These are phyloP conservation scores for Clarias macrocephalus DNA, from an alignment of 2,113 vertebrate species.

Conservation along the genomic window DNA sequence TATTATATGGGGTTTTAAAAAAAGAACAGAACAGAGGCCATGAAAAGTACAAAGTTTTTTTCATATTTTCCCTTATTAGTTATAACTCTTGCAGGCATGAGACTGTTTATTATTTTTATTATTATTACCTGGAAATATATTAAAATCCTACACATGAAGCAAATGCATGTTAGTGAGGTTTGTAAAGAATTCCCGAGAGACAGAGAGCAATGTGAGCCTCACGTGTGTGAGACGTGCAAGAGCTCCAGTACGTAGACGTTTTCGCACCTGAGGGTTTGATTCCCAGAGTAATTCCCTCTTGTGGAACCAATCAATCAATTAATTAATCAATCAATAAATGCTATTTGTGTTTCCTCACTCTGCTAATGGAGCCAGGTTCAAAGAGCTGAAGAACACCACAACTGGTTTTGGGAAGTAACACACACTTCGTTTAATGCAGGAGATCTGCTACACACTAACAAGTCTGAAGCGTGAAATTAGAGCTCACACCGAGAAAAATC, in stretches of 20 bases:
- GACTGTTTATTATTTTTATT: not conserved
- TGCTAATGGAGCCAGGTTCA: not conserved
- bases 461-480: not conserved
- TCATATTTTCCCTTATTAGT: not conserved
- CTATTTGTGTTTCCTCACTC: not conserved
- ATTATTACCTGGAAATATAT: not conserved
- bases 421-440: not conserved
- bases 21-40: not conserved
- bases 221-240: not conserved
- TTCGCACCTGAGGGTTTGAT: conserved; percentile 4
- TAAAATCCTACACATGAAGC: not conserved
- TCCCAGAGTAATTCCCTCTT: not conserved
- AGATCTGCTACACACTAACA: not conserved
- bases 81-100: not conserved
- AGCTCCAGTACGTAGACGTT: not conserved
- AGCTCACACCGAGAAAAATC: not conserved
- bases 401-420: not conserved
- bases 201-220: not conserved
- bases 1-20: not conserved
- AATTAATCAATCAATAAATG: not conserved
- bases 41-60: not conserved
- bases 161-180: not conserved
- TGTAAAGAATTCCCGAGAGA: not conserved
- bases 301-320: not conserved
- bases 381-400: not conserved